A percentile compares a stretch with the other conserved stretches of the same genome.
These are phyloP conservation scores for Drosophila paramelanica DNA, from an alignment of 2,888 invertebrate species.

Conservation along the genomic window DNA sequence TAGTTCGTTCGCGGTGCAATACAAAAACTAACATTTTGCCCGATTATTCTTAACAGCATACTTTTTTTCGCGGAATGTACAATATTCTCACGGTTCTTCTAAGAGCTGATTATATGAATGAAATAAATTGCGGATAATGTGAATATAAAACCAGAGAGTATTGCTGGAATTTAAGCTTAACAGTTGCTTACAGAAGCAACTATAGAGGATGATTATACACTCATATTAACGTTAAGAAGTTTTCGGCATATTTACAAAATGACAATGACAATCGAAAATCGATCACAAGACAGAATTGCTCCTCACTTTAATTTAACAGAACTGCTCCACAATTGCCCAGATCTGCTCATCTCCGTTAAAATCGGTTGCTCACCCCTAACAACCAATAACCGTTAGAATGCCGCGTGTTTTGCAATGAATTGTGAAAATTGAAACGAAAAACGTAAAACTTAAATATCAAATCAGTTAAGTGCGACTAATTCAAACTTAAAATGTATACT, in stretches of 20 bases:
- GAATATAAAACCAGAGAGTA: too few species aligned
- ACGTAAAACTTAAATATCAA: background rate
- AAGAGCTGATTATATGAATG: too few species aligned
- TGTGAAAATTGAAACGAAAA: background rate
- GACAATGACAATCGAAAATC: background rate
- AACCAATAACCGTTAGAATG: conserved; percentile 52
- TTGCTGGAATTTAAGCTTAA: too few species aligned
- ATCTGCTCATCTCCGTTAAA: background rate
- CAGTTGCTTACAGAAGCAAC: too few species aligned
- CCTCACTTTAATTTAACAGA: conserved; percentile 17
- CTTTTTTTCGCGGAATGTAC: too few species aligned
- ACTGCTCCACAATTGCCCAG: conserved; percentile 1
- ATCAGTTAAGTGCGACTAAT: background rate
- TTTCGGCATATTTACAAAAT: too few species aligned
- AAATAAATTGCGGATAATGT: too few species aligned
- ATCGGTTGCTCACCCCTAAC: background rate
- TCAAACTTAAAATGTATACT: conserved; percentile 86
- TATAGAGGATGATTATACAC: too few species aligned
- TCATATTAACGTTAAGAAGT: too few species aligned
- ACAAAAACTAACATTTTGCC: background rate
- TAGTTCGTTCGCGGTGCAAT: background rate
- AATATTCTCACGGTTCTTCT: too few species aligned
- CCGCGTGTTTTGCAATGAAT: conserved; percentile 62
- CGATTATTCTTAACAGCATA: background rate
- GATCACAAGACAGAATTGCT: conserved; percentile 12